phyloP scores from a whole-genome alignment of 2,113 vertebrate species.

The Channa argus region DNA sequence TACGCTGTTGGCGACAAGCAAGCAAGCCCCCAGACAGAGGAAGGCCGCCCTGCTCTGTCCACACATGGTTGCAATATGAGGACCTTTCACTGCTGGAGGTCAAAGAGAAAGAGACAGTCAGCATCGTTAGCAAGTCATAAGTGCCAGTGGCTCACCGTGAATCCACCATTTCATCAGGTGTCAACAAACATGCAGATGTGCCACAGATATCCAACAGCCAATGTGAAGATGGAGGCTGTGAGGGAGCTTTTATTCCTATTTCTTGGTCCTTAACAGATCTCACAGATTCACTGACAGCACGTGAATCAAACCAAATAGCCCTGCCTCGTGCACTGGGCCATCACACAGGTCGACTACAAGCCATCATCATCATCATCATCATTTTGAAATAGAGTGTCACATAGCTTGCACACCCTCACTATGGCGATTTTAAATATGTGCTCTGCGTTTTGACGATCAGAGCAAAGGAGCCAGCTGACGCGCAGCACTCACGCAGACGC shows the following conservation, averaged over 20 bases:
- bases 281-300: constrained; percentile 47
- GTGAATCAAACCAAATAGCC: constrained; percentile 55
- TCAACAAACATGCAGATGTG: constrained; percentile 25
- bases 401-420: constrained; percentile 39
- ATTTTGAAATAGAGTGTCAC: constrained; percentile 55
- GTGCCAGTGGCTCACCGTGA: constrained; percentile 20
- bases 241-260: constrained; percentile 8
- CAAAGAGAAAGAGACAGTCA: constrained; percentile 55
- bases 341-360: constrained; percentile 27
- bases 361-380: constrained; percentile 24
- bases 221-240: neutral
- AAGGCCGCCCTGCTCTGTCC: constrained; percentile 85
- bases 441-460: constrained; percentile 4
- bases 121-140: constrained; percentile 25
- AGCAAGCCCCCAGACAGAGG: constrained; percentile 90
- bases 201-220: constrained; percentile 14
- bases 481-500: constrained; percentile 8
- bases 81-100: constrained; percentile 87
- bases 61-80: constrained; percentile 87
- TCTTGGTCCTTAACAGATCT: constrained; percentile 31
- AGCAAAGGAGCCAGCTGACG: constrained; percentile 17
- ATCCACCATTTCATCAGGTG: constrained; percentile 13
- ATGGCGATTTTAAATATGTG: constrained; percentile 13
- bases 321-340: constrained; percentile 47
- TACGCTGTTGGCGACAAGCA: constrained; percentile 84